These are phyloP conservation scores for Germaria angustata DNA, from an alignment of 2,888 invertebrate genomes.

Conservation along the genomic window DNA sequence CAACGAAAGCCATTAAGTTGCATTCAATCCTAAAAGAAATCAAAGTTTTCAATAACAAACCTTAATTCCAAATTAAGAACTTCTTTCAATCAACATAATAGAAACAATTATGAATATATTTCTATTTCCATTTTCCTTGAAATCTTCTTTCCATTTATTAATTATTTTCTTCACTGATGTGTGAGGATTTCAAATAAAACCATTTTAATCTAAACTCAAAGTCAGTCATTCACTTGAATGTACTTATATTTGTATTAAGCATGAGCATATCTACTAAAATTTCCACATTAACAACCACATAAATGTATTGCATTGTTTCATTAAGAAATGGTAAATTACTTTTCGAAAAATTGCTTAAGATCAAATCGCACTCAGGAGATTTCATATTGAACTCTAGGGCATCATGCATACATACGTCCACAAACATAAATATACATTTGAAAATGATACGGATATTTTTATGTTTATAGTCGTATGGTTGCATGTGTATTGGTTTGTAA, in stretches of 20 bases:
- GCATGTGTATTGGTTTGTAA: no score
- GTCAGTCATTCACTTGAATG: not conserved
- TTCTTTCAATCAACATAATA: no score
- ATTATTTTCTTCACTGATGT: constrained; percentile 10
- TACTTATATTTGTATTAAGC: not conserved
- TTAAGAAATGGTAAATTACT: constrained; percentile 43
- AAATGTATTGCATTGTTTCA: constrained; percentile 6
- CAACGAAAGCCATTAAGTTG: not conserved
- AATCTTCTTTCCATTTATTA: not conserved
- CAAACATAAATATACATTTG: not conserved
- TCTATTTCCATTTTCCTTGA: not conserved
- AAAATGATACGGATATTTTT: no score
- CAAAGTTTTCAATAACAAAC: not conserved
- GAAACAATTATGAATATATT: no score
- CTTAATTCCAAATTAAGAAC: no score
- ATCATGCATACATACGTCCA: not conserved
- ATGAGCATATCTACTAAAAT: not conserved
- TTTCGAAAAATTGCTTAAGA: constrained; percentile 50
- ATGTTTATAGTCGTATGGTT: no score
- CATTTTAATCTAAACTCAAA: constrained; percentile 11
- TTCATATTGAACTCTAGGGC: constrained; percentile 2
- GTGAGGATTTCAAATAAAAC: not conserved
- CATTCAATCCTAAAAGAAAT: not conserved
- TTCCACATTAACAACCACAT: not conserved
- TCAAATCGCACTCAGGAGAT: constrained; percentile 48